Percentiles rank a stretch among this genome's conserved stretches.
Conservation (phyloP, 2,113 vertebrate species). For the Grammomys surdaster region DNA sequence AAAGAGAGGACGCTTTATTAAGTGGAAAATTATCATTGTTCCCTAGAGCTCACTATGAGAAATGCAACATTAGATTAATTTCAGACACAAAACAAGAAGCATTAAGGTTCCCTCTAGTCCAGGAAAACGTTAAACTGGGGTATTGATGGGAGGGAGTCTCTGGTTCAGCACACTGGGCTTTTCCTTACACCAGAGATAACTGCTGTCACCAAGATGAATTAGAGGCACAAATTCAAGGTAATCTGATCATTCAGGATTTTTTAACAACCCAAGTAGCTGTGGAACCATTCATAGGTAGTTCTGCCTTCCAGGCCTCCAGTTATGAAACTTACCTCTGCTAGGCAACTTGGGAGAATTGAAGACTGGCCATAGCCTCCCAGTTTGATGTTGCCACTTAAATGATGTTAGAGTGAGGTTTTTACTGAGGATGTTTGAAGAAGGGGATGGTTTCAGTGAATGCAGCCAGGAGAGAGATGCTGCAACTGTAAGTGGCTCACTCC, state of each 20-base stretch:
- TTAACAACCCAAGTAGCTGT: neutral
- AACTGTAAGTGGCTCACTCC: neutral
- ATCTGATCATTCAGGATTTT: neutral
- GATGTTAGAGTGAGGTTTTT: neutral
- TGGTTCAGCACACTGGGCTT: slow-evolving; percentile 25
- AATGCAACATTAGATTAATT: slow-evolving; percentile 75
- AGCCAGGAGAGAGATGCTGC: neutral
- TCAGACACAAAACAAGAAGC: slow-evolving; percentile 68
- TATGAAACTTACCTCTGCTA: neutral
- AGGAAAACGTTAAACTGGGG: slow-evolving; percentile 53
- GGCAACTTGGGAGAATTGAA: neutral
- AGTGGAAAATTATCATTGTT: slow-evolving; percentile 73
- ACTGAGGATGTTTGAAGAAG: slow-evolving; percentile 58
- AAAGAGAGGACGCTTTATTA: slow-evolving; percentile 66
- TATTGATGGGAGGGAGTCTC: slow-evolving; percentile 43
- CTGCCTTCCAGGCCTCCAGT: neutral
- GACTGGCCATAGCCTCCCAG: neutral
- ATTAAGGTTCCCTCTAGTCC: slow-evolving; percentile 56
- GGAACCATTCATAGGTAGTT: neutral
- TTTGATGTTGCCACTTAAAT: slow-evolving; percentile 58
- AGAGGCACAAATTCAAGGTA: neutral
- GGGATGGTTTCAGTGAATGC: neutral
- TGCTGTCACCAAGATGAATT: neutral
- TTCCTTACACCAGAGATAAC: neutral
- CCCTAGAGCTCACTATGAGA: slow-evolving; percentile 61